Percentiles rank a stretch among this genome's conserved stretches.
These are phyloP conservation scores for Eurytoma adleriae DNA, from an alignment of 2,888 invertebrate species.

Conservation along the genomic window DNA sequence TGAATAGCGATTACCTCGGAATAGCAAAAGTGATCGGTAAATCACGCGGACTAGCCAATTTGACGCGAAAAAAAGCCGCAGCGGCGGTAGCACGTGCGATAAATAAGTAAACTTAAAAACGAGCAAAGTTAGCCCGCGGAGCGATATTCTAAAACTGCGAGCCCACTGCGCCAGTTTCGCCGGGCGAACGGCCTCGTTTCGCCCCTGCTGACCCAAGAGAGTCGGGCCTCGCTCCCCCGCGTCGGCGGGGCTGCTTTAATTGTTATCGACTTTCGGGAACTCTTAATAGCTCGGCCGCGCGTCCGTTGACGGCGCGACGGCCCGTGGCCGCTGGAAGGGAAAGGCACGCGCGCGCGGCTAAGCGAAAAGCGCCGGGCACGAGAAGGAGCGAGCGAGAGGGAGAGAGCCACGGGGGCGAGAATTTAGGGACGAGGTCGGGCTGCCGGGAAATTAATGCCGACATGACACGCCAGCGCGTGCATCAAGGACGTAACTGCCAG, in stretches of 20 bases:
- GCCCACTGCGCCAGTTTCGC: neutral
- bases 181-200: neutral
- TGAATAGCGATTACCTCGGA: too few species aligned
- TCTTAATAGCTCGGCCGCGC: conserved; percentile 5
- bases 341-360: conserved; percentile 5
- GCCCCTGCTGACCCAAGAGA: neutral
- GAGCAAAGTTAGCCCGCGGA: too few species aligned
- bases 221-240: neutral
- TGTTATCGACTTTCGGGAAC: conserved; percentile 28
- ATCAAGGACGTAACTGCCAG: conserved; percentile 68
- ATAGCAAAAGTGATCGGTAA: too few species aligned
- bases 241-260: conserved; percentile 29
- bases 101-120: too few species aligned
- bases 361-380: neutral
- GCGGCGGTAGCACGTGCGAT: too few species aligned
- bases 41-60: too few species aligned
- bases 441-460: conserved; percentile 63
- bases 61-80: too few species aligned
- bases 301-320: conserved; percentile 27
- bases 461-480: conserved; percentile 66
- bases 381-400: neutral
- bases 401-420: neutral
- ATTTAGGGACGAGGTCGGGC: conserved; percentile 11
- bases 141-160: neutral
- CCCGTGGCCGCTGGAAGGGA: neutral